A percentile compares a stretch with the other conserved stretches of the same genome.
phyloP scores from a whole-genome alignment of 2,113 vertebrate genomes.

The Albula glossodonta region DNA sequence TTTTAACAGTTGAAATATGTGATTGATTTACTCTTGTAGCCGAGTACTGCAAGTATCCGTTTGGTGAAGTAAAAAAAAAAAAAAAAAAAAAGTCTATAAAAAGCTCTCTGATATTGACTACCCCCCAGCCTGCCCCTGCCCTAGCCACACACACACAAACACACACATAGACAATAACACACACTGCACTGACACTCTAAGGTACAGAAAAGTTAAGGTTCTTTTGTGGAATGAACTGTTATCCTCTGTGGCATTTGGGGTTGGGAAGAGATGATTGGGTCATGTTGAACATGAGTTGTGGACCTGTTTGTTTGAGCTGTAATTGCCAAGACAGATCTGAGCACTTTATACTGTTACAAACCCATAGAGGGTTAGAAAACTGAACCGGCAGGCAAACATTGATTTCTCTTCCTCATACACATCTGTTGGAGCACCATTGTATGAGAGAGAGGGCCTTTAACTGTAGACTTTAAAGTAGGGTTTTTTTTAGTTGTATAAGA shows the following conservation, averaged over 20 bases:
- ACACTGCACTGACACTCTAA: too few relatives aligned
- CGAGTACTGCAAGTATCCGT: not conserved
- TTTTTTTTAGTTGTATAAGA: not conserved
- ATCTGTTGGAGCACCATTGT: not conserved
- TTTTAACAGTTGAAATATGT: not conserved
- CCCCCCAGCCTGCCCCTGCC: not conserved
- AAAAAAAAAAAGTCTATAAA: not conserved
- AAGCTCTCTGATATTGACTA: not conserved
- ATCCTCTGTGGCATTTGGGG: not conserved
- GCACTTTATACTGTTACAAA: not conserved
- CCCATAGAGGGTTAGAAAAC: slow-evolving; percentile 3
- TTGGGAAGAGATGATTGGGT: not conserved
- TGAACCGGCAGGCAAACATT: slow-evolving; percentile 7
- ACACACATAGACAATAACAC: too few relatives aligned
- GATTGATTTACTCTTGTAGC: not conserved
- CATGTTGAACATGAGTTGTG: not conserved
- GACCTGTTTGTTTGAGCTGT: not conserved
- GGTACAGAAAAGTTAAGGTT: not conserved
- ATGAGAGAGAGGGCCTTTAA: not conserved
- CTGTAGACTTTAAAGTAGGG: not conserved
- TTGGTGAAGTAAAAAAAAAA: not conserved
- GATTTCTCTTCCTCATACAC: not conserved
- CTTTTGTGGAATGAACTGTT: not conserved
- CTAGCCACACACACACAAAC: not conserved
- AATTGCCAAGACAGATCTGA: not conserved